Base-by-base conservation (phyloP, 1,140 invertebrate genomes). In the Goniozus legneri region DNA sequence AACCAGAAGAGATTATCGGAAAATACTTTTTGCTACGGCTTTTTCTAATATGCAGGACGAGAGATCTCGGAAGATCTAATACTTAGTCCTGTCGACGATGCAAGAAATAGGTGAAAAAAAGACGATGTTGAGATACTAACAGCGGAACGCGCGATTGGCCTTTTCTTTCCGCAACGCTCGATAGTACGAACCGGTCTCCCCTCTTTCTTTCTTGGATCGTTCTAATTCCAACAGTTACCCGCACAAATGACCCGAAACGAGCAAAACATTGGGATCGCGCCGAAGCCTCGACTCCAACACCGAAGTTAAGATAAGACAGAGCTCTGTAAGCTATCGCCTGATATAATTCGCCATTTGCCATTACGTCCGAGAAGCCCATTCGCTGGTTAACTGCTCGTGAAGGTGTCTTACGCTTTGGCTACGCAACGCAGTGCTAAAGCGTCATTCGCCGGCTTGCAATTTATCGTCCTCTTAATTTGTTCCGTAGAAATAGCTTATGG, bases 301-400 rank as follows among this genome's bases (percentile, higher is more conserved):
- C 32, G 27, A n/a, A 40, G 50, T 51, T 35, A 39, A 50, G 47
- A 53, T 46, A 54, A 51, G 52, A 34, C 14, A 39, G 41, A 44
- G 52, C 52, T 38, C 24, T 4, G 54, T 38, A 52, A 44, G 44
- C 30, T 52, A 61, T 54, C 50, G 37, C 37, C 54, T 58, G 51
- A 39, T 41, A 38, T 51, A 62, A 52, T 62, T 52, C 45, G 32
- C 40, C 37, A 37, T 43, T 54, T 47, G 52, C 48, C 50, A 37
- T 50, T 51, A 41, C 38, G 15, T 32, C 4, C 18, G 40, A 30
- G 12, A 32, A 43, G 19, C 15, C 43, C 48, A 59, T 56, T 63
- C 52, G 47, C 13, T 51, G 52, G 50, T 60, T 58, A 60, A 62
- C 60, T 65, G 52, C 53, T 62, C 50, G 54, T 50, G 39, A 62